Percentiles rank a stretch among this genome's conserved stretches.
Conservation (phyloP, 2,113 vertebrate genomes). For the Nycticebus coucang region DNA sequence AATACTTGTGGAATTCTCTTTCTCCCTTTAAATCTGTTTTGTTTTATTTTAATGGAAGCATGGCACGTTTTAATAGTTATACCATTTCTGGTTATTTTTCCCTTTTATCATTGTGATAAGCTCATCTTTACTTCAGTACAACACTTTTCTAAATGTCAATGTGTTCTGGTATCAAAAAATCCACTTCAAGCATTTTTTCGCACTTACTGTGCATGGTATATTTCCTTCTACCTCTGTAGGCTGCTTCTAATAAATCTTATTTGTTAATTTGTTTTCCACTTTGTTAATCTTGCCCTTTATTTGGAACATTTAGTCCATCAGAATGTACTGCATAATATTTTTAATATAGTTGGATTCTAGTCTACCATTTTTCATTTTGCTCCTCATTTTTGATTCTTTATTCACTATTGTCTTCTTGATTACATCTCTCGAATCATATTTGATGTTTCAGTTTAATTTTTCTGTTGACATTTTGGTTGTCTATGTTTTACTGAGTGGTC, state of each 20-base stretch:
- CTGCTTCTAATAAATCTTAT: not conserved
- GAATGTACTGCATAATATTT: not conserved
- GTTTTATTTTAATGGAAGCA: not conserved
- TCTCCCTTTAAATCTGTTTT: not conserved
- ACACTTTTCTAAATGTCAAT: not conserved
- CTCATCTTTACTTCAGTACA: not conserved
- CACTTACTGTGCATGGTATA: accelerated
- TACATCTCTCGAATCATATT: not conserved
- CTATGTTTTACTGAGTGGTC: not conserved
- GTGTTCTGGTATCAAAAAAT: not conserved
- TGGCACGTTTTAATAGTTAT: no score
- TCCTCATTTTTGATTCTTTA: not conserved
- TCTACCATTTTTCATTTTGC: not conserved
- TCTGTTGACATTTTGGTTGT: not conserved
- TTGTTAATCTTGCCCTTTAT: not conserved
- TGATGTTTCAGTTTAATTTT: not conserved
- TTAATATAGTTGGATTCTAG: not conserved
- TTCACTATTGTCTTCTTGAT: no score
- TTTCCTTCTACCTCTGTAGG: not conserved
- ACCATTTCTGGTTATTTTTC: not conserved
- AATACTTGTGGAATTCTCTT: not conserved
- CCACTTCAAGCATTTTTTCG: not conserved
- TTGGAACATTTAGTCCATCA: not conserved
- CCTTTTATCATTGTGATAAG: not conserved
- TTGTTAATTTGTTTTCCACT: not conserved